Base-by-base conservation (phyloP, 2,113 vertebrate species). In the Apistogramma diplotaenia region DNA sequence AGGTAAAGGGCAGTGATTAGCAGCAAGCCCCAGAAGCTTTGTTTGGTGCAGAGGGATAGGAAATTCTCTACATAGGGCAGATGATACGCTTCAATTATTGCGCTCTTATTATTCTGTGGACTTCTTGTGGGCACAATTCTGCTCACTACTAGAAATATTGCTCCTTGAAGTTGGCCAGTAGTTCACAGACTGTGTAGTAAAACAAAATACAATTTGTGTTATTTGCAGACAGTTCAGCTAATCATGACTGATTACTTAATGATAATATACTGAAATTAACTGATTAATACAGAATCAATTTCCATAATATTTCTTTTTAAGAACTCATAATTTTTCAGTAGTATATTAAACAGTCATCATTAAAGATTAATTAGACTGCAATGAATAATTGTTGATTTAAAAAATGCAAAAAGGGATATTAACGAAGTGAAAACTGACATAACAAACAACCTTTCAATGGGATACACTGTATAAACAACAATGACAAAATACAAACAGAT, bases 1-100 rank as follows among this genome's bases (percentile, higher is more conserved):
- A 93, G 90, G 90, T 92, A 93, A 93, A 89, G 86, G 91, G 80
- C 92, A 92, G 89, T 86, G 89, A 93, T 93, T 93, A 93, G 90
- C 90, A 43, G 85, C 65, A 81, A 76, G 83, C 74, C 88, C 84
- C 74, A 13, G 80, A 86, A 82, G 89, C 89, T 90, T 87, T 93
- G 86, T 87, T 91, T 90, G 81, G 73, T 88, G 84, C 72, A 76
- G 51, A 84, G 86, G 83, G 87, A 82, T 74, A 75, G 62, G n/a
- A 76, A 76, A 74, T 76, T 79, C 67, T 87, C 82, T 81, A 89
- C 89, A 74, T 90, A 87, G 83, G 86, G 59, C 85, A 93, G 85
- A 87, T 82, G 89, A 91, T 89, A 83, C 40, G 90, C 88, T 88
- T 94, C 86, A 89, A 59, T 90, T 89, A 83, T 82, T 87, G 88